These are phyloP conservation scores for Leptoteleia sp. DNA, from an alignment of 1,140 invertebrate species.

Conservation along the genomic window DNA sequence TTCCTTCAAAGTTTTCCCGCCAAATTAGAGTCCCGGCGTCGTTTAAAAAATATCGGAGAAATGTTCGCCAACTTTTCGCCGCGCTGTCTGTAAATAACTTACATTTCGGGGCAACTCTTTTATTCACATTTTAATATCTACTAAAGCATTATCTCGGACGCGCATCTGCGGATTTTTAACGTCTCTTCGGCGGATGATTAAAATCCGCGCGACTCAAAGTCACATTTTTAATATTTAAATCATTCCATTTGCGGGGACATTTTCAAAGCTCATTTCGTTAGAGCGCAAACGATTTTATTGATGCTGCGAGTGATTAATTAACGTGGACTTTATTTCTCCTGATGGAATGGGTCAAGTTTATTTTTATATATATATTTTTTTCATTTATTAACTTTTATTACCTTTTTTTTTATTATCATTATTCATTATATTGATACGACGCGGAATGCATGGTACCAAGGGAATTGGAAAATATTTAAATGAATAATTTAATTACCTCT, in stretches of 20 bases:
- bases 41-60: background rate
- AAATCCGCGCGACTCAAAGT: conserved; percentile 15
- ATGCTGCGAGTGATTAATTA: conserved; percentile 6
- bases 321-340: background rate
- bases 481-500: conserved; percentile 12
- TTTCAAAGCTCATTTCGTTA: conserved; percentile 16
- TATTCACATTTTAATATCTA: no score
- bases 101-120: no score
- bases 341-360: background rate
- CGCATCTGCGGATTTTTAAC: background rate
- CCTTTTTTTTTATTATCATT: conserved; percentile 2
- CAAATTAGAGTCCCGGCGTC: no score
- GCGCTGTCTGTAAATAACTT: background rate
- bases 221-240: conserved; percentile 14
- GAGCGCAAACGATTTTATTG: conserved; percentile 6
- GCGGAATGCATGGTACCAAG: conserved; percentile 16
- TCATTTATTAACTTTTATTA: no score
- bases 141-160: background rate
- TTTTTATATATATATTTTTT: background rate
- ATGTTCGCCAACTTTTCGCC: background rate
- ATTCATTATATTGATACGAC: conserved; percentile 18
- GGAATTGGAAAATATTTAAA: conserved; percentile 13
- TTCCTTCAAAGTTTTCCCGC: no score
- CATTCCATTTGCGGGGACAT: conserved; percentile 8
- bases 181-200: conserved; percentile 1